A percentile compares a stretch with the other conserved stretches of the same genome.
phyloP scores from a whole-genome alignment of 2,888 invertebrate species.

The Furcula furcula region DNA sequence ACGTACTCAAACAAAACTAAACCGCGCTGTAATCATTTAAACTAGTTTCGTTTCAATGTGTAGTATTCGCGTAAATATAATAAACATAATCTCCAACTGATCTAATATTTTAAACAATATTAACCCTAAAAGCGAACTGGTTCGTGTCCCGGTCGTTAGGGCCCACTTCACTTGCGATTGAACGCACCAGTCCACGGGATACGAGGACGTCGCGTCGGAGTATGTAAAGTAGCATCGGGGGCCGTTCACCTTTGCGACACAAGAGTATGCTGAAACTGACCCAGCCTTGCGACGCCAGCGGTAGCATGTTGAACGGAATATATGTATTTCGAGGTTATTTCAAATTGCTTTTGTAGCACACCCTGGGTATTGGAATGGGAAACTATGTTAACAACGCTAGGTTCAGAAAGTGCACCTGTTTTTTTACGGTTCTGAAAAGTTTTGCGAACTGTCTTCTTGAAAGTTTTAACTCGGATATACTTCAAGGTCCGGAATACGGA shows the following conservation, averaged over 20 bases:
- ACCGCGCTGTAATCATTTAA: no score
- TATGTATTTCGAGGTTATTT: conserved; percentile 24
- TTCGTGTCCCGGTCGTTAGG: conserved; percentile 28
- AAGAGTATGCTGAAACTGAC: conserved; percentile 41
- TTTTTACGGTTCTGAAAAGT: no score
- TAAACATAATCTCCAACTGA: no score
- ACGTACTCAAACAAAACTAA: no score
- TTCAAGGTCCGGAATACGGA: no score
- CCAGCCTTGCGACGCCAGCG: conserved; percentile 31
- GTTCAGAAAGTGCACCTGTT: no score
- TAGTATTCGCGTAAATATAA: no score
- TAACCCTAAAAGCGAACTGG: conserved; percentile 19
- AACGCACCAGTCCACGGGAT: conserved; percentile 27
- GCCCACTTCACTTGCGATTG: conserved; percentile 28
- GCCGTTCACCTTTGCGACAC: conserved; percentile 47
- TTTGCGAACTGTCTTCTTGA: no score
- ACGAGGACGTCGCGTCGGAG: conserved; percentile 38
- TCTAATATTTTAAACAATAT: no score
- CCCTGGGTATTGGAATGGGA: conserved; percentile 16
- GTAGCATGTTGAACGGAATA: conserved; percentile 22
- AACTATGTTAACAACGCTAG: conserved; percentile 11
- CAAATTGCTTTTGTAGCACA: conserved; percentile 24
- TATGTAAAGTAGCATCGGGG: conserved; percentile 47
- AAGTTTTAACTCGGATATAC: no score
- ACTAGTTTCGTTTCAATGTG: no score